A percentile compares a stretch with the other conserved stretches of the same genome.
These are phyloP conservation scores for Melanitta fusca DNA, from an alignment of 2,797 vertebrate species.

Conservation along the genomic window DNA sequence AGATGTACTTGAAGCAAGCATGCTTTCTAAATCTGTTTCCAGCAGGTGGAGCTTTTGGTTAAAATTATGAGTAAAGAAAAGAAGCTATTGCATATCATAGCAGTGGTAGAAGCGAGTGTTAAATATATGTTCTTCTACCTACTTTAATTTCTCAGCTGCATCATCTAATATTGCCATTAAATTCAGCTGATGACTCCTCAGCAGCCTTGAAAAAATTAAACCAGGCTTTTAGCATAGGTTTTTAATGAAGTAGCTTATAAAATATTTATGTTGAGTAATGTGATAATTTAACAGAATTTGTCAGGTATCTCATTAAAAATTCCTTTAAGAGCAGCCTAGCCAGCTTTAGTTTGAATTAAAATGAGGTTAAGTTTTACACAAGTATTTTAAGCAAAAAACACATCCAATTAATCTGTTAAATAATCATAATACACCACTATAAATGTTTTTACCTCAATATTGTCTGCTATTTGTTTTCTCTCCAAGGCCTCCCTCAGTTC, in stretches of 20 bases:
- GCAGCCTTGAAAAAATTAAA: conserved; percentile 47
- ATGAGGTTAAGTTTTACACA: neutral
- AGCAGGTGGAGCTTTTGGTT: conserved; percentile 71
- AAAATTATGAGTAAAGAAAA: conserved; percentile 12
- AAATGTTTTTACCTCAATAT: conserved; percentile 85
- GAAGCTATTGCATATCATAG: neutral
- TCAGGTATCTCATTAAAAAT: conserved; percentile 43
- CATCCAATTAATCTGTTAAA: neutral
- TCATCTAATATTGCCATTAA: conserved; percentile 26
- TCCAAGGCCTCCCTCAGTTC: conserved; percentile 85
- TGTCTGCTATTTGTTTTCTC: conserved; percentile 84
- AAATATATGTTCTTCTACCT: neutral
- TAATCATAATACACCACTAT: neutral
- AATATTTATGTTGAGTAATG: conserved; percentile 36
- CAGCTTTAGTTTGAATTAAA: conserved; percentile 5
- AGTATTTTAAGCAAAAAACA: neutral
- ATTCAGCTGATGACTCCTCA: conserved; percentile 34
- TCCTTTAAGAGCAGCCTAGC: conserved; percentile 28
- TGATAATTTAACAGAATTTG: conserved; percentile 30
- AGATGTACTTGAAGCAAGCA: neutral
- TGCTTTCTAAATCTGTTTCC: conserved; percentile 1
- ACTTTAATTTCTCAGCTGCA: conserved; percentile 33
- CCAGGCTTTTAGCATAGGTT: conserved; percentile 28
- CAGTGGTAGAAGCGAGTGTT: neutral
- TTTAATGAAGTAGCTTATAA: conserved; percentile 43